phyloP scores from a whole-genome alignment of 2,113 vertebrate genomes.

The Crotophaga sulcirostris region DNA sequence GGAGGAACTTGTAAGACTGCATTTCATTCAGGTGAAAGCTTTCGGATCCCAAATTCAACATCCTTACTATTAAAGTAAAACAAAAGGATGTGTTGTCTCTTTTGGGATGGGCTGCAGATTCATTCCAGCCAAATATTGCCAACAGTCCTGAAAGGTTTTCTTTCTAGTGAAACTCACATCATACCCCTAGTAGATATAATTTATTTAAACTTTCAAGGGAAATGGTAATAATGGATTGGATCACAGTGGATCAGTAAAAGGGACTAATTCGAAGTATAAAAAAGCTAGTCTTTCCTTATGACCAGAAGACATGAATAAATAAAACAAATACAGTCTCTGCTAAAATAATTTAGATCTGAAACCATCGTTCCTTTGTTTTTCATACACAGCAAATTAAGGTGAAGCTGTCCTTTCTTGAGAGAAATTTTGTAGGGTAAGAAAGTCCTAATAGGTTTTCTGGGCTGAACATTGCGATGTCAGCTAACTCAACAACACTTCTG shows the following conservation, averaged over 20 bases:
- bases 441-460: neutral
- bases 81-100: slow-evolving; percentile 42
- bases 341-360: slow-evolving; percentile 10
- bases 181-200: neutral
- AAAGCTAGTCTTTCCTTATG: neutral
- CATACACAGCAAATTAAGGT: neutral
- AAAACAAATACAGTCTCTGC: slow-evolving; percentile 16
- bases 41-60: slow-evolving; percentile 43
- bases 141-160: slow-evolving; percentile 35
- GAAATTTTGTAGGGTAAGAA: neutral
- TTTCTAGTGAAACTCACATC: slow-evolving; percentile 37
- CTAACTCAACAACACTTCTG: neutral
- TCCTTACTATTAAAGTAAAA: slow-evolving; percentile 27
- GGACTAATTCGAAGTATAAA: slow-evolving; percentile 22
- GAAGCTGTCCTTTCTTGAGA: neutral
- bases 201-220: slow-evolving; percentile 41
- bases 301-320: neutral
- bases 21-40: slow-evolving; percentile 20
- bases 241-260: neutral
- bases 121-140: slow-evolving; percentile 33
- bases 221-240: slow-evolving; percentile 4
- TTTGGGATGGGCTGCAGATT: slow-evolving; percentile 27
- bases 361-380: neutral
- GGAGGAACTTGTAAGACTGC: slow-evolving; percentile 14
- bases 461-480: neutral